phyloP scores from a whole-genome alignment of 1,140 invertebrate species.

The Pogonomyrmex barbatus region DNA sequence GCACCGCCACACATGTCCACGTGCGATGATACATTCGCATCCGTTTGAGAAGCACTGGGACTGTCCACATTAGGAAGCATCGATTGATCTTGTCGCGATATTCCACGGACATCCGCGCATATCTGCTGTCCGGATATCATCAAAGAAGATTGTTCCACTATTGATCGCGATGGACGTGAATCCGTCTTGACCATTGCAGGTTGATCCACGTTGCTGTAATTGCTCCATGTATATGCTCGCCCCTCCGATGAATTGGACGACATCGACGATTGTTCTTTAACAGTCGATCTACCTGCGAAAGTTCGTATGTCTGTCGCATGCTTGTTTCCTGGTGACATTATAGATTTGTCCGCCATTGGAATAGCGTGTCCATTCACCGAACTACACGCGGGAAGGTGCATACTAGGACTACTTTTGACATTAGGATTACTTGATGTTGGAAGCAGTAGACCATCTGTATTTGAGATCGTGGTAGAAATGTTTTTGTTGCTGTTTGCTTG shows the following conservation, averaged over 20 bases:
- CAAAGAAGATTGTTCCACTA: slow-evolving; percentile 46
- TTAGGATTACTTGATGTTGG: background rate
- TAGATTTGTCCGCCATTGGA: slow-evolving; percentile 61
- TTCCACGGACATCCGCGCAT: slow-evolving; percentile 50
- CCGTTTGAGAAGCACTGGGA: slow-evolving; percentile 25
- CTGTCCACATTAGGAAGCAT: slow-evolving; percentile 17
- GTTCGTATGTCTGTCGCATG: slow-evolving; percentile 23
- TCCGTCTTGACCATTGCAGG: slow-evolving; percentile 37
- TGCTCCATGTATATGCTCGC: slow-evolving; percentile 3
- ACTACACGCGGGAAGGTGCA: slow-evolving; percentile 45
- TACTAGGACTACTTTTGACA: slow-evolving; percentile 19
- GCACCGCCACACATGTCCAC: background rate
- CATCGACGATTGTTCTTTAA: slow-evolving; percentile 11
- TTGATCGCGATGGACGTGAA: slow-evolving; percentile 27
- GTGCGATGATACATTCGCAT: slow-evolving; percentile 11
- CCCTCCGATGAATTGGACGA: background rate
- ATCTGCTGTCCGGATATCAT: background rate
- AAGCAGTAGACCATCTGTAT: background rate
- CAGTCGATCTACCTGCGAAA: background rate
- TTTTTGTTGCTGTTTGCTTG: slow-evolving; percentile 61
- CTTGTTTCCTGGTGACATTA: slow-evolving; percentile 47
- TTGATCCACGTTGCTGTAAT: slow-evolving; percentile 25
- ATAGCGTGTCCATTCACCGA: slow-evolving; percentile 70
- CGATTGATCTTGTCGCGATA: slow-evolving; percentile 63
- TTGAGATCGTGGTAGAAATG: slow-evolving; percentile 18